Conservation (phyloP, 1,140 invertebrate species). For the Nymphalis io region DNA sequence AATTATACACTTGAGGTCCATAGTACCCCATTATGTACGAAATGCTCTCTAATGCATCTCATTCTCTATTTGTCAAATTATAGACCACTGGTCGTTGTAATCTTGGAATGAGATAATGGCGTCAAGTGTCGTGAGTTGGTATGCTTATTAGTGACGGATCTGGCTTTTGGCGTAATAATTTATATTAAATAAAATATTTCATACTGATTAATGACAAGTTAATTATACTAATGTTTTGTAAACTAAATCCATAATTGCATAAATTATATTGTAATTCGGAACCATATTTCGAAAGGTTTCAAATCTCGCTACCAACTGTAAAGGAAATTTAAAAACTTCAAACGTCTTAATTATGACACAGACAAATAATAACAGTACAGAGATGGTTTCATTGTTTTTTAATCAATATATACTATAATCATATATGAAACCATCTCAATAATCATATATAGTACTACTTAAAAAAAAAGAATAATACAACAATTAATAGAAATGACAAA, state of each 20-base stretch:
- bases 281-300: too few relatives aligned
- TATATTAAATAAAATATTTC: background rate
- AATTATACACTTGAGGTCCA: constrained; percentile 66
- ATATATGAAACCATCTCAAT: too few relatives aligned
- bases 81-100: constrained; percentile 61
- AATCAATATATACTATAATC: too few relatives aligned
- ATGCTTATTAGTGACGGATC: constrained; percentile 47
- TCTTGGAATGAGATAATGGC: constrained; percentile 67
- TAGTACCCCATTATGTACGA: constrained; percentile 66
- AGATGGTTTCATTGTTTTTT: too few relatives aligned
- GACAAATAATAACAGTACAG: too few relatives aligned
- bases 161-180: constrained; percentile 1
- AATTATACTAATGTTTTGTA: too few relatives aligned
- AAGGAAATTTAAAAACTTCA: too few relatives aligned
- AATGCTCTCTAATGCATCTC: constrained; percentile 77
- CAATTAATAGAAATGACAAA: constrained; percentile 5
- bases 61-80: constrained; percentile 80
- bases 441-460: background rate
- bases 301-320: too few relatives aligned
- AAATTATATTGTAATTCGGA: too few relatives aligned
- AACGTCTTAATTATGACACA: too few relatives aligned
- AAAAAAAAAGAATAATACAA: constrained; percentile 1
- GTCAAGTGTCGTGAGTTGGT: constrained; percentile 52
- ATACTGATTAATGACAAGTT: too few relatives aligned
- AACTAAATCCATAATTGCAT: too few relatives aligned